Conservation (phyloP, 2,797 vertebrate species). For the Falco berigora region DNA sequence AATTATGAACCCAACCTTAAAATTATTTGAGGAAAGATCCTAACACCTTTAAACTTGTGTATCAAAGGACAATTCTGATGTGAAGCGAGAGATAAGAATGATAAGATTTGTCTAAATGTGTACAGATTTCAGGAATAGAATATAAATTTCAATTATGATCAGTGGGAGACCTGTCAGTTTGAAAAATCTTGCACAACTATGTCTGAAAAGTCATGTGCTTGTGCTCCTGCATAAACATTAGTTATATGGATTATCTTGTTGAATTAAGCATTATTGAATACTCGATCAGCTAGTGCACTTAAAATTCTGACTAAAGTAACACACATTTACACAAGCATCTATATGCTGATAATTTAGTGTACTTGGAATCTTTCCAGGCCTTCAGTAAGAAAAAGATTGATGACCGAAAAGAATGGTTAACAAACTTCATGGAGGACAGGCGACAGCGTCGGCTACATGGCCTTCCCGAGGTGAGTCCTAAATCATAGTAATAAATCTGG, state of each 20-base stretch:
- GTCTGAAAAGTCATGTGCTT: background rate
- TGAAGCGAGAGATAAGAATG: background rate
- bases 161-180: background rate
- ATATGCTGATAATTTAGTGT: background rate
- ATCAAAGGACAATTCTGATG: background rate
- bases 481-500: background rate
- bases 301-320: background rate
- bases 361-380: constrained; percentile 78
- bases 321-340: background rate
- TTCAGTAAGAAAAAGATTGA: constrained; percentile 99
- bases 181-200: background rate
- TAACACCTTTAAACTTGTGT: background rate
- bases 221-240: background rate
- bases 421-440: constrained; percentile 98
- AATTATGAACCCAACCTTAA: background rate
- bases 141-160: background rate
- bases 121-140: background rate
- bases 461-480: constrained; percentile 87
- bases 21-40: background rate
- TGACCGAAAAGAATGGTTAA: constrained; percentile 98
- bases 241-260: background rate
- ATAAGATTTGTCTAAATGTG: background rate
- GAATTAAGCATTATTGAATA: background rate
- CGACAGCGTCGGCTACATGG: constrained; percentile 94
- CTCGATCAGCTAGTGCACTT: background rate